Conservation (phyloP, 2,888 invertebrate species). For the Catocala sponsa region DNA sequence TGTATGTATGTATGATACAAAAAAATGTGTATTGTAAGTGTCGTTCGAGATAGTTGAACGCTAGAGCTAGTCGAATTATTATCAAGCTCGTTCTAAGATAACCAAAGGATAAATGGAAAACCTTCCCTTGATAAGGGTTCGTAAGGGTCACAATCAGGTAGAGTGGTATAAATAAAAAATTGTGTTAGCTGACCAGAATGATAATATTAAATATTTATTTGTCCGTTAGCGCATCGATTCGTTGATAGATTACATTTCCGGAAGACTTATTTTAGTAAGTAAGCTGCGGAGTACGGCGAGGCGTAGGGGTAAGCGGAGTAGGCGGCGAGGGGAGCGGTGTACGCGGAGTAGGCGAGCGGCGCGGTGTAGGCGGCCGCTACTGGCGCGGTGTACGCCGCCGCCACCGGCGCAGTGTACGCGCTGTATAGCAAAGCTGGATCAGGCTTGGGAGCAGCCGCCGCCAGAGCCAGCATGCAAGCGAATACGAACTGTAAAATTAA, state of each 20-base stretch:
- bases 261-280: slow-evolving; percentile 7
- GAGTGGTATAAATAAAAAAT: background rate
- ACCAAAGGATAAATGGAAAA: too few species aligned
- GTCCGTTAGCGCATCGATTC: too few species aligned
- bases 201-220: too few species aligned
- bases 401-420: slow-evolving; percentile 63
- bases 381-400: slow-evolving; percentile 67
- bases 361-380: slow-evolving; percentile 65
- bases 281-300: slow-evolving; percentile 50
- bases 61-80: too few species aligned
- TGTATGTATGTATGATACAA: too few species aligned
- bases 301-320: slow-evolving; percentile 66
- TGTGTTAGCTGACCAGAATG: too few species aligned
- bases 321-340: slow-evolving; percentile 48
- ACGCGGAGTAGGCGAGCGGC: slow-evolving; percentile 57
- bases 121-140: too few species aligned
- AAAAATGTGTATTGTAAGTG: too few species aligned
- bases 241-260: too few species aligned
- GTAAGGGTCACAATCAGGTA: background rate
- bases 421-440: slow-evolving; percentile 61
- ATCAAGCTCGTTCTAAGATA: too few species aligned
- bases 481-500: slow-evolving; percentile 72
- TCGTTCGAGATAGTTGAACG: too few species aligned
- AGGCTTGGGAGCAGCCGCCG: slow-evolving; percentile 68
- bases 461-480: slow-evolving; percentile 83